Percentiles rank a stretch among this genome's conserved stretches.
Evolutionary conservation across 2,888 invertebrate genomes (phyloP).

Genomic region (Laothoe populi): DNA sequence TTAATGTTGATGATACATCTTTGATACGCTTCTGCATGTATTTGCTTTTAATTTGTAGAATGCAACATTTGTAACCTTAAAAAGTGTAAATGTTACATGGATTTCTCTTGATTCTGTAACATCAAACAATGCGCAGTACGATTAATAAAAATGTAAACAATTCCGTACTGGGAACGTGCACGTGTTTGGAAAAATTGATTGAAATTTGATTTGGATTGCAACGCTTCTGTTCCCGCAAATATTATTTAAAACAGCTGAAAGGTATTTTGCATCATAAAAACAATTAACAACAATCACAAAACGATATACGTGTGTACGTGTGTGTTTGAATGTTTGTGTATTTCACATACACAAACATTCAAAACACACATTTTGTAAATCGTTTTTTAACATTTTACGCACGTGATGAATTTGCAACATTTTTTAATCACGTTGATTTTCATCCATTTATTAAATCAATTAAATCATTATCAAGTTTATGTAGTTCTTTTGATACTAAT

Average conservation of each 20-base stretch:
- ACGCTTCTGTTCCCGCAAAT: slow-evolving; percentile 53
- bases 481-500: slow-evolving; percentile 27
- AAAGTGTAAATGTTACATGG: slow-evolving; percentile 39
- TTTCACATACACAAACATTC: slow-evolving; percentile 45
- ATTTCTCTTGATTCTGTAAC: background rate
- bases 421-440: slow-evolving; percentile 30
- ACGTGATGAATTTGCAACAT: slow-evolving; percentile 39
- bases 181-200: slow-evolving; percentile 61
- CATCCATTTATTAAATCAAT: slow-evolving; percentile 26
- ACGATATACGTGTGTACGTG: slow-evolving; percentile 43
- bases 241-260: slow-evolving; percentile 47
- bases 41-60: slow-evolving; percentile 44
- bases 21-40: slow-evolving; percentile 61
- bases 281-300: slow-evolving; percentile 42
- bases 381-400: slow-evolving; percentile 49
- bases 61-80: slow-evolving; percentile 35
- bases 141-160: slow-evolving; percentile 42
- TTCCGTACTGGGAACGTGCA: slow-evolving; percentile 54
- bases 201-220: too few relatives aligned
- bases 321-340: too few relatives aligned
- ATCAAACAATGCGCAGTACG: slow-evolving; percentile 24
- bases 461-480: slow-evolving; percentile 3
- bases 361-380: slow-evolving; percentile 31
- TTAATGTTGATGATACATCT: slow-evolving; percentile 37
- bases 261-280: slow-evolving; percentile 43